Conservation (phyloP, 2,113 vertebrate species). For the Mustelus asterias region DNA sequence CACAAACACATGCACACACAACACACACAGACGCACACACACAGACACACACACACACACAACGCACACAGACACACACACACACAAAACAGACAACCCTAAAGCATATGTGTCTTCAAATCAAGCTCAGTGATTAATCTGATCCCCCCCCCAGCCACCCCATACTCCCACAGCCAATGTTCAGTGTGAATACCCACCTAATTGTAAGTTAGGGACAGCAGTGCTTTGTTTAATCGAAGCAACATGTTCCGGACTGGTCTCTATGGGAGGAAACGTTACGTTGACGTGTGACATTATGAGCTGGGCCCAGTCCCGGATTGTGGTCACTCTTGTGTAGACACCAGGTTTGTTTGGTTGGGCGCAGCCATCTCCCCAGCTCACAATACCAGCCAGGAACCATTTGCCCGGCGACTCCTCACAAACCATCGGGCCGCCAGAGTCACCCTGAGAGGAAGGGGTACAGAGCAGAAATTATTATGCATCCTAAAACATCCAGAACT, state of each 20-base stretch:
- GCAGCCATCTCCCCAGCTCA: constrained; percentile 93
- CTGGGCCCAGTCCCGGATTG: constrained; percentile 78
- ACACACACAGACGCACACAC: too few species aligned
- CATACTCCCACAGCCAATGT: background rate
- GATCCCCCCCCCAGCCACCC: too few species aligned
- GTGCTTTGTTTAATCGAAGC: background rate
- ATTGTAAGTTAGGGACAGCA: background rate
- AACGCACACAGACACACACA: constrained; percentile 11
- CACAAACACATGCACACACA: too few species aligned
- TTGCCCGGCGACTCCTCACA: constrained; percentile 78
- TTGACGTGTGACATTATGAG: constrained; percentile 43
- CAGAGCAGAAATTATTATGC: background rate
- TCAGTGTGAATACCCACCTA: background rate
- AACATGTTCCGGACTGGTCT: background rate
- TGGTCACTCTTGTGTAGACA: constrained; percentile 80
- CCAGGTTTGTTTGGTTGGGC: constrained; percentile 78
- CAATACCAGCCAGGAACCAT: constrained; percentile 85
- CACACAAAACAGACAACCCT: constrained; percentile 37
- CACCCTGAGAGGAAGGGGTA: constrained; percentile 63
- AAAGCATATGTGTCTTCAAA: constrained; percentile 23
- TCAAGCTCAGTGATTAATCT: constrained; percentile 24
- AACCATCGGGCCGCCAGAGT: constrained; percentile 89
- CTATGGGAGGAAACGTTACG: rapidly evolving
- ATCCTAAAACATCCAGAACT: background rate
- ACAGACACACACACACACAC: background rate